Evolutionary conservation across 2,113 vertebrate species (phyloP).

Genomic region (Lethenteron camtschaticum): DNA sequence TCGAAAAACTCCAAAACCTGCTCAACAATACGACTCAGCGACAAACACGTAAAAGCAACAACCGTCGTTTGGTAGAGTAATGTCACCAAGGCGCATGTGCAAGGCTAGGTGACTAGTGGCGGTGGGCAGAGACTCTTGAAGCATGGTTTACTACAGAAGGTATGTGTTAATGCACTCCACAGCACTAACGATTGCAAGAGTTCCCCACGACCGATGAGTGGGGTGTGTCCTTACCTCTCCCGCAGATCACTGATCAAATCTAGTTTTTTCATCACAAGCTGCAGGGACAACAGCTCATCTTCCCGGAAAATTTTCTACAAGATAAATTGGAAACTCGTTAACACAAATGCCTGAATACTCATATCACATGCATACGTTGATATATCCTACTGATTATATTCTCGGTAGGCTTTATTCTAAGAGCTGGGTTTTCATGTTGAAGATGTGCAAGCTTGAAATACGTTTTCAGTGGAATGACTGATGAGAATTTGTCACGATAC

Average conservation of each 20-base stretch:
- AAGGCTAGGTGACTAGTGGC: too few species aligned
- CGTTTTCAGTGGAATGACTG: too few species aligned
- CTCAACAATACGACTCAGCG: too few species aligned
- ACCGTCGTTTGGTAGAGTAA: too few species aligned
- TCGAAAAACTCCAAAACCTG: too few species aligned
- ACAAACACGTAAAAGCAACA: too few species aligned
- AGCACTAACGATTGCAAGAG: background rate
- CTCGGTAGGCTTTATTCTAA: background rate
- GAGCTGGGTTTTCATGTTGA: background rate
- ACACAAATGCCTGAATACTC: conserved; percentile 1
- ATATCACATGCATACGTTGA: conserved; percentile 3
- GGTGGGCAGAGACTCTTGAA: too few species aligned
- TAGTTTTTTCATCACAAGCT: conserved; percentile 77
- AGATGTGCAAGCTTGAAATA: too few species aligned
- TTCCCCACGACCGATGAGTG: background rate
- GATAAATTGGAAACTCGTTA: too few species aligned
- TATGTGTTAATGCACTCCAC: background rate
- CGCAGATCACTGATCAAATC: conserved; percentile 79
- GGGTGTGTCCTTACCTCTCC: conserved; percentile 29
- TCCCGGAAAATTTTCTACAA: conserved; percentile 85
- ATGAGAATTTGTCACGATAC: too few species aligned
- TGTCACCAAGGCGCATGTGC: too few species aligned
- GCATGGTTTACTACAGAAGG: too few species aligned
- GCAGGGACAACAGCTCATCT: conserved; percentile 66
- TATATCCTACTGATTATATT: background rate